A percentile compares a stretch with the other conserved stretches of the same genome.
phyloP scores from a whole-genome alignment of 2,888 invertebrate genomes.

The Zootermopsis nevadensis region DNA sequence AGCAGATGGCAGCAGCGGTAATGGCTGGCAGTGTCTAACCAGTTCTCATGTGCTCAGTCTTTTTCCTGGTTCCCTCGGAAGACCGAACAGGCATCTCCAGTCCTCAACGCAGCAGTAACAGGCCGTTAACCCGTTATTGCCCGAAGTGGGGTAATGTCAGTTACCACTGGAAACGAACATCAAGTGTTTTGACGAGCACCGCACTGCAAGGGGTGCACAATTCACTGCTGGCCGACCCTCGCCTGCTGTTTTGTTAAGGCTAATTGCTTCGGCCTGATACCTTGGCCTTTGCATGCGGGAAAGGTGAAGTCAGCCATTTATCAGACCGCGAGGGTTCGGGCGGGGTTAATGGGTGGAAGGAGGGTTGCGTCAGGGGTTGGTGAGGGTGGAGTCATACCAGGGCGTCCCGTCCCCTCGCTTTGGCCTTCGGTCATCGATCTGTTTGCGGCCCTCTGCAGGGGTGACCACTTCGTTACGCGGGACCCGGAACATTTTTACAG shows the following conservation, averaged over 20 bases:
- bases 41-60: no score
- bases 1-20: no score
- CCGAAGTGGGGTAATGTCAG: no score
- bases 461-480: background rate
- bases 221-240: no score
- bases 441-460: constrained; percentile 30
- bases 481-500: background rate
- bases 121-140: no score
- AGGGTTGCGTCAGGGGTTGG: constrained; percentile 41
- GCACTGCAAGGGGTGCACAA: no score
- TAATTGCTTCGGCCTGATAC: constrained; percentile 33
- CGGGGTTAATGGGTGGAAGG: constrained; percentile 38
- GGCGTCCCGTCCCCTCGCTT: constrained; percentile 34
- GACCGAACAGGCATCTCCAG: no score
- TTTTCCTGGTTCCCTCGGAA: no score
- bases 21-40: no score
- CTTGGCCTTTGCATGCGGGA: constrained; percentile 45
- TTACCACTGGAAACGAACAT: no score
- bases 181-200: no score
- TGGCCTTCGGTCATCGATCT: constrained; percentile 36
- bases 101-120: no score
- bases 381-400: constrained; percentile 44
- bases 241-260: constrained; percentile 28
- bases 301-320: constrained; percentile 52
- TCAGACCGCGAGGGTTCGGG: constrained; percentile 55